Conservation (phyloP, 2,113 vertebrate genomes). For the Amphiprion percula region DNA sequence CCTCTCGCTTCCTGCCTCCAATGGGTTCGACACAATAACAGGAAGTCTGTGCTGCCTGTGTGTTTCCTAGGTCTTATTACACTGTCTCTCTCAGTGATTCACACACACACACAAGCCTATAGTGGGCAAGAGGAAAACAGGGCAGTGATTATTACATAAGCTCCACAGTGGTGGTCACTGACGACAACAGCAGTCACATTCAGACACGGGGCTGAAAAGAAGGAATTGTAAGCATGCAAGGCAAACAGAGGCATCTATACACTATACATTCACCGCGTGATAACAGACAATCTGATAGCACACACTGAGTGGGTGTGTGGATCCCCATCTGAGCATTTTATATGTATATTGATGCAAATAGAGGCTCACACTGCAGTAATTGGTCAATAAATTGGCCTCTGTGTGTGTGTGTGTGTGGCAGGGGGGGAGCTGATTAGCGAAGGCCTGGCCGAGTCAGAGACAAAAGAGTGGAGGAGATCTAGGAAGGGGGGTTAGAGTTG, state of each 20-base stretch:
- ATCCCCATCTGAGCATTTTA: conserved; percentile 35
- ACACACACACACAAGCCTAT: conserved; percentile 37
- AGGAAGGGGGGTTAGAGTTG: conserved; percentile 20
- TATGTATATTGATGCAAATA: conserved; percentile 52
- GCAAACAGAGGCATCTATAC: conserved; percentile 38
- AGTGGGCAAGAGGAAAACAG: conserved; percentile 45
- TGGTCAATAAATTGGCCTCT: conserved; percentile 54
- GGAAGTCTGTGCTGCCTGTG: conserved; percentile 73
- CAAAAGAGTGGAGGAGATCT: conserved; percentile 60
- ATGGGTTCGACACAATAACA: conserved; percentile 71
- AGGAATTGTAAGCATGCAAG: conserved; percentile 55
- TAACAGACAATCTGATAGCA: conserved; percentile 36
- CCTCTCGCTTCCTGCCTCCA: conserved; percentile 74
- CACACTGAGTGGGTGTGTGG: neutral
- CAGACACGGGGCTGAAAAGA: conserved; percentile 45
- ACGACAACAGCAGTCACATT: conserved; percentile 55
- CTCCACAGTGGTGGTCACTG: conserved; percentile 48
- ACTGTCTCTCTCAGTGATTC: conserved; percentile 36
- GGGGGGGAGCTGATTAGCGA: conserved; percentile 50
- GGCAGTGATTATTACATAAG: conserved; percentile 71
- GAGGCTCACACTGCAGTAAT: conserved; percentile 42
- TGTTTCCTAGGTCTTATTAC: conserved; percentile 65
- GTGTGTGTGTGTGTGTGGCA: too few relatives aligned
- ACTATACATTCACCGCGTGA: conserved; percentile 50
- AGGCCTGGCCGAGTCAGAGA: conserved; percentile 32